Evolutionary conservation across 2,888 invertebrate genomes (phyloP).

Genomic region (Parapristionchus giblindavisi): DNA sequence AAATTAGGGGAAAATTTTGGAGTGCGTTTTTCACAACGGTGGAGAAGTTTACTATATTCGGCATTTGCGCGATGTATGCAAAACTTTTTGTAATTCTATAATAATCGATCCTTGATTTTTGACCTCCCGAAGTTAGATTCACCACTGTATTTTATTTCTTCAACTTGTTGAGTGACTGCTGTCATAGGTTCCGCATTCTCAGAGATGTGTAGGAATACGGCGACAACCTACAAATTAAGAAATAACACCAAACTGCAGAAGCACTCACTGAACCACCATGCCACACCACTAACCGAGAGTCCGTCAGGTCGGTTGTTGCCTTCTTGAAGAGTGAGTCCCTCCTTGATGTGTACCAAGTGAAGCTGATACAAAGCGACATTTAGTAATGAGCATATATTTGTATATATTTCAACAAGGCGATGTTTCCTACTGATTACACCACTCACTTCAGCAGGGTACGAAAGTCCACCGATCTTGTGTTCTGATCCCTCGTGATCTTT

Average conservation of each 20-base stretch:
- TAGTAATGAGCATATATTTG: neutral
- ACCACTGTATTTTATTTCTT: neutral
- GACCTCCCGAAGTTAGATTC: no score
- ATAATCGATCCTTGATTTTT: no score
- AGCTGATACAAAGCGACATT: slow-evolving; percentile 43
- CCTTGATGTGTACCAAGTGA: slow-evolving; percentile 64
- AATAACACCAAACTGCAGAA: no score
- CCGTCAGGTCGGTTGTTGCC: slow-evolving; percentile 58
- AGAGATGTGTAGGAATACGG: no score
- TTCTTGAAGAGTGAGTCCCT: slow-evolving; percentile 52
- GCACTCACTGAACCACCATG: no score
- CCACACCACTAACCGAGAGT: slow-evolving; percentile 42
- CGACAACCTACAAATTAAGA: neutral
- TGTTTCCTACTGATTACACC: neutral
- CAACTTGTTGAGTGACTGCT: neutral
- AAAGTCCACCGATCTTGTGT: slow-evolving; percentile 71
- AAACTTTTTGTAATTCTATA: no score
- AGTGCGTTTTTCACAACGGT: no score
- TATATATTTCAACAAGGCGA: neutral
- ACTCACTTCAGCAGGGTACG: slow-evolving; percentile 70
- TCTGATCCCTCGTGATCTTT: slow-evolving; percentile 71
- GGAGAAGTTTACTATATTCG: no score
- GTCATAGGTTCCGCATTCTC: no score
- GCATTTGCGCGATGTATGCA: no score
- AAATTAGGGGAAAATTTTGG: no score